These are phyloP conservation scores for Urocynchramus pylzowi DNA, from an alignment of 2,113 vertebrate genomes.

Conservation along the genomic window DNA sequence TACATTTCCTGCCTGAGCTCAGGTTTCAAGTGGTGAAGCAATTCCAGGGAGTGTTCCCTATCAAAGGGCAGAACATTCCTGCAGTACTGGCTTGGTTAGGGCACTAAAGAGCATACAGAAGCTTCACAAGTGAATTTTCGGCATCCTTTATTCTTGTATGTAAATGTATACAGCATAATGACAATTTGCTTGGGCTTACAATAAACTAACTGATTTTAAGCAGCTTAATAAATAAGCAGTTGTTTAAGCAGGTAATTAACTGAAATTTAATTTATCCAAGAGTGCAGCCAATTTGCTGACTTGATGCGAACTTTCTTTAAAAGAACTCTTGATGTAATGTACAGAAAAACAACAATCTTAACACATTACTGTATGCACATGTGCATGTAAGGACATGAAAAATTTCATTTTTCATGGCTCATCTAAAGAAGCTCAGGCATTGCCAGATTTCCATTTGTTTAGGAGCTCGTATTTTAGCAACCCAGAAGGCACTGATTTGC, in stretches of 20 bases:
- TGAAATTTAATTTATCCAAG: neutral
- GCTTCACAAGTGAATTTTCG: neutral
- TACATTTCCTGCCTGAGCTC: conserved; percentile 13
- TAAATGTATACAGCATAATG: neutral
- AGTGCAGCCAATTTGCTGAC: neutral
- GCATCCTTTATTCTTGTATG: neutral
- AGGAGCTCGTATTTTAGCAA: neutral
- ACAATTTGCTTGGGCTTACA: neutral
- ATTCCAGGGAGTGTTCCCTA: conserved; percentile 55
- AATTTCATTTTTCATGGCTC: neutral
- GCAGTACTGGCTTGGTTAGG: conserved; percentile 36
- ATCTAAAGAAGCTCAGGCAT: neutral
- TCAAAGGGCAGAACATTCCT: conserved; percentile 36
- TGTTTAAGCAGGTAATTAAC: neutral
- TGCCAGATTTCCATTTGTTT: neutral
- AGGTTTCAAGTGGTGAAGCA: conserved; percentile 48
- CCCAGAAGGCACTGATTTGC: neutral
- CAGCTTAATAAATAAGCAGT: conserved; percentile 21
- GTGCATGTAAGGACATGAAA: neutral
- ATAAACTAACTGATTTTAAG: neutral
- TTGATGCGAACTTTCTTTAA: neutral
- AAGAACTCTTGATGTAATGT: neutral
- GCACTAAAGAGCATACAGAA: neutral
- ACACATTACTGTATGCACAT: neutral
- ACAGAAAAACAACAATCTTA: neutral